Base-by-base conservation (phyloP, 2,888 invertebrate genomes). In the Neoaliturus tenellus region DNA sequence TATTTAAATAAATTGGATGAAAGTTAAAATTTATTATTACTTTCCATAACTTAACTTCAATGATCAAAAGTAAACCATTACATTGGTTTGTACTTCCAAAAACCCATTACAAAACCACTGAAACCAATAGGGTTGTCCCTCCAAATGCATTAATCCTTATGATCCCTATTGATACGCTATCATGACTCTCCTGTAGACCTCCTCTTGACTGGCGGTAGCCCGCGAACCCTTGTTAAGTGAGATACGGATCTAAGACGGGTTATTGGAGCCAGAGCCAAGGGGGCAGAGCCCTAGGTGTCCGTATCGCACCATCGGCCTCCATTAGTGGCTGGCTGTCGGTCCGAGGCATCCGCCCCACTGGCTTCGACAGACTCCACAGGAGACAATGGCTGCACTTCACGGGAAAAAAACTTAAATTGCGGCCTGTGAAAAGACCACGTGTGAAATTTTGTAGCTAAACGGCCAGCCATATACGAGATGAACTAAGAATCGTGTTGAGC, bases 221-320 rank as follows among this genome's bases (percentile, higher is more conserved):
- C 44, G 8, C 17, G 44, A 14, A 44, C 44, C 51, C 20, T 51
- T 51, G 51, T 51, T 6, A 39, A 12, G 39, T 8, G 20, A 2
- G 51, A 51, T 51, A 51, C 20, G 3, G 20, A 51, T 51, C 51
- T 51, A 23, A 2, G 23, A 48, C 48, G 48, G 3, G 48, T 3
- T 35, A 35, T 35, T 48, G 48, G 8, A 55, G 62, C 62, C 62
- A 62, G 62, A 55, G 62, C 62, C 62, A 62, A 31, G 10, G 62
- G 62, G 62, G 62, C 62, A 62, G 14, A 62, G 62, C 62, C 62
- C 62, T 28, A 62, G 62, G 62, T 62, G 62, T 62, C 62, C 1
- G 28, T 62, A 62, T 62, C 62, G 62, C 62, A 62, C 62, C 62
- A 62, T 62, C 62, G 28, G 0, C 51, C 51, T 51, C 62, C 62